Base-by-base conservation (phyloP, 1,140 invertebrate species). In the Brevipalpus yothersi region DNA sequence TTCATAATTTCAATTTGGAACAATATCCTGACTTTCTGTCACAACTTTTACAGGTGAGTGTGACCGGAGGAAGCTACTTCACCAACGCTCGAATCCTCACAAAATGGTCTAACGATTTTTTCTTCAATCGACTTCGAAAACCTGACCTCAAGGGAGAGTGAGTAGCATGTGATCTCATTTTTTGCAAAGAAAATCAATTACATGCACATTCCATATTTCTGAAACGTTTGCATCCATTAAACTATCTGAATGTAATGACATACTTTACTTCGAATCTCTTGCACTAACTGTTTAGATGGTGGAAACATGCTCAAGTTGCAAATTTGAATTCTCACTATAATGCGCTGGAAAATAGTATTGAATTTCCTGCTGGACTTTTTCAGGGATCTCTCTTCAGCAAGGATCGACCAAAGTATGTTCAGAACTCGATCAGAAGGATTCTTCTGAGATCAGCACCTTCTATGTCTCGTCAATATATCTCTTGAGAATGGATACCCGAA, bases 291-390 rank as follows among this genome's bases (percentile, higher is more conserved):
- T 60, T 42, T 21, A 66, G 65, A 66, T 87, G 84, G 84, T 71
- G 82, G 19, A 78, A 77, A 23, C 82, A 86, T 66, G 82, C 81
- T 19, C 74, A 78, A 21, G 80, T 83, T 1, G 83, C 83, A 4
- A 74, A 85, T 63, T 83, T 87, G 53, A 86, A 87, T 67, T 84
- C 84, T 1, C 86, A 81, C 69, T 88, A 88, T 66, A 82, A 82
- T 9, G 79, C 82, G 2, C 77, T 83, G 10, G 83, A 86, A 65
- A 86, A 87, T 67, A 84, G 82, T 66, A 86, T 88, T 65, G 83
- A 84, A 71, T 87, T 91, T 70, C 88, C 88, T 0, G 86, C 87
- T 61, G 87, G 87, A 58, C 87, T 92, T 63, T 74, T 93, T 7
- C 86, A 90, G 75, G 86, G 85, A 13, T 77, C 81, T 21, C 92